These are phyloP conservation scores for Hirundo rustica DNA, from an alignment of 2,797 vertebrate genomes.

Conservation along the genomic window DNA sequence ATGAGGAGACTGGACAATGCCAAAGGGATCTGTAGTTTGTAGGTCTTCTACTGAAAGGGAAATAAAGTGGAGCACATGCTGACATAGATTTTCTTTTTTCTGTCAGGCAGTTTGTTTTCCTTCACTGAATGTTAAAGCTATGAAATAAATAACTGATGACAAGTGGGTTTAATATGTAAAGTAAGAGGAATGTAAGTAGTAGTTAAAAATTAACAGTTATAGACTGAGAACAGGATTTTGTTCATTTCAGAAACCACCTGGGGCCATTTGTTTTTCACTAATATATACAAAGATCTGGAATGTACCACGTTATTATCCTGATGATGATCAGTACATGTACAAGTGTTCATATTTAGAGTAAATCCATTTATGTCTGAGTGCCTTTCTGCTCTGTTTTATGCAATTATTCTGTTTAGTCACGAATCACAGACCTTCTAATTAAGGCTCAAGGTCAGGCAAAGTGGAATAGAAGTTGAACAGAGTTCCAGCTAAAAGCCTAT, in stretches of 20 bases:
- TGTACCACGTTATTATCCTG: not conserved
- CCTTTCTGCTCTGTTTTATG: not conserved
- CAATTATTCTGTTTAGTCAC: not conserved
- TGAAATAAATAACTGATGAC: conserved; percentile 40
- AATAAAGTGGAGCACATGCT: not conserved
- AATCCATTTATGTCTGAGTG: not conserved
- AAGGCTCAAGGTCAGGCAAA: conserved; percentile 36
- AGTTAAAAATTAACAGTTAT: conserved; percentile 49
- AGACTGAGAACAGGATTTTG: not conserved
- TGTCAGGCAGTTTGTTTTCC: not conserved
- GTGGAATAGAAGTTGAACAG: not conserved
- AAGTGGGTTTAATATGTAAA: conserved; percentile 49
- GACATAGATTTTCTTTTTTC: not conserved
- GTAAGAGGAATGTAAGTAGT: conserved; percentile 28
- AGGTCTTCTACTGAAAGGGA: not conserved
- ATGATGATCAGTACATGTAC: not conserved
- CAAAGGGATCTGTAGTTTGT: not conserved
- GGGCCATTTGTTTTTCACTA: not conserved
- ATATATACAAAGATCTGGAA: conserved; percentile 13
- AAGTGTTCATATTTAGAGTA: not conserved
- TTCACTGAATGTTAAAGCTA: not conserved
- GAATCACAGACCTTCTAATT: conserved; percentile 12
- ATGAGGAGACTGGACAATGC: not conserved
- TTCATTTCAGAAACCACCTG: conserved; percentile 17
- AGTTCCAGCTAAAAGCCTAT: not conserved